Evolutionary conservation across 2,888 invertebrate genomes (phyloP).

Genomic region (Salpingus planirostris): DNA sequence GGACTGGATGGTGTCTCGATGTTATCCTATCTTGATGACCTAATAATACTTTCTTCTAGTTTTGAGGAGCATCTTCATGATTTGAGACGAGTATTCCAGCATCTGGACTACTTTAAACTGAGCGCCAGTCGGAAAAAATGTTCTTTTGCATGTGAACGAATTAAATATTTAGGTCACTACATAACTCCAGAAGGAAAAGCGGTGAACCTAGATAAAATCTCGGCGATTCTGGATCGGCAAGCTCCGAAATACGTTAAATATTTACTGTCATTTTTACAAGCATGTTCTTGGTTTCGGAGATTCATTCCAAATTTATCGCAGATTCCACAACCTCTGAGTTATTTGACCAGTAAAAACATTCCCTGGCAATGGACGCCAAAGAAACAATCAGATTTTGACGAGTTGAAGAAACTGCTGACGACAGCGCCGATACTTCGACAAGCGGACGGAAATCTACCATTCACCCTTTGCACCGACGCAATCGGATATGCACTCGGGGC

Average conservation of each 20-base stretch:
- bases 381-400: neutral
- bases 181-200: neutral
- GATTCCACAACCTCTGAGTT: neutral
- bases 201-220: neutral
- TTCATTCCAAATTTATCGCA: constrained; percentile 6
- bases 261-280: constrained; percentile 4
- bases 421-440: constrained; percentile 1
- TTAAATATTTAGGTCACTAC: constrained; percentile 7
- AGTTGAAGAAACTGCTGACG: neutral
- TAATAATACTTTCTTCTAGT: constrained; percentile 9
- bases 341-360: neutral
- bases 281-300: constrained; percentile 7
- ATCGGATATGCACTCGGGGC: constrained; percentile 20
- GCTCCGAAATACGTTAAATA: neutral
- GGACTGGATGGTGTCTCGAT: constrained; percentile 5
- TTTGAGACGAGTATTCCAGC: constrained; percentile 9
- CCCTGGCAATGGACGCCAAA: neutral
- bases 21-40: constrained; percentile 13
- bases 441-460: neutral
- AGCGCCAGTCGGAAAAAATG: too few species aligned
- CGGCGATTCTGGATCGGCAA: neutral
- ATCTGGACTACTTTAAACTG: constrained; percentile 8
- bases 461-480: constrained; percentile 19
- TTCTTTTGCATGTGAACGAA: constrained; percentile 5
- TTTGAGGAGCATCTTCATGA: constrained; percentile 11